A percentile compares a stretch with the other conserved stretches of the same genome.
Conservation (phyloP, 2,888 invertebrate species). For the Dicyrtoma fusca region DNA sequence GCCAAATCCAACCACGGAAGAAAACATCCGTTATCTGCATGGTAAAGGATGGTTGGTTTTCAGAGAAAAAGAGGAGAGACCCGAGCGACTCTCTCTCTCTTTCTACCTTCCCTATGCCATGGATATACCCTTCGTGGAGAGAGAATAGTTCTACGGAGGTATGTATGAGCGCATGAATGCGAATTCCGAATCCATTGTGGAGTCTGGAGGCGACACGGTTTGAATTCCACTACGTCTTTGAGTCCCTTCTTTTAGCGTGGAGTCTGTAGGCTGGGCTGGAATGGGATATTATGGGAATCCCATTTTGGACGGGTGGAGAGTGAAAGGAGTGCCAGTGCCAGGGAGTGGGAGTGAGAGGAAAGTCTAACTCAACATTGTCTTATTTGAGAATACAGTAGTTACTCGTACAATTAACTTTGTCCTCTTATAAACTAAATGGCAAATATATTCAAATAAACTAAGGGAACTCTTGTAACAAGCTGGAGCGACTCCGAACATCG, state of each 20-base stretch:
- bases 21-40: slow-evolving; percentile 14
- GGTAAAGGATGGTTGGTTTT: too few relatives aligned
- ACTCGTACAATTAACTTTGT: slow-evolving; percentile 16
- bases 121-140: not conserved
- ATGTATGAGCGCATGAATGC: too few relatives aligned
- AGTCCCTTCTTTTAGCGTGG: too few relatives aligned
- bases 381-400: slow-evolving; percentile 9
- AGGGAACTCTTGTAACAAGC: too few relatives aligned
- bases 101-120: not conserved
- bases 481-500: too few relatives aligned
- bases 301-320: not conserved
- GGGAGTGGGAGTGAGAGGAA: not conserved
- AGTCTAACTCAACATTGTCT: not conserved
- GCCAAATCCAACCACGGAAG: slow-evolving; percentile 6
- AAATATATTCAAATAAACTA: slow-evolving; percentile 17
- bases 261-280: too few relatives aligned
- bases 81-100: too few relatives aligned
- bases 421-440: slow-evolving; percentile 10
- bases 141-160: too few relatives aligned
- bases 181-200: too few relatives aligned
- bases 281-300: not conserved
- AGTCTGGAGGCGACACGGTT: too few relatives aligned
- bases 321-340: not conserved
- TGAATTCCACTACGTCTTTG: too few relatives aligned
- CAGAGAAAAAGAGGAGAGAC: too few relatives aligned